Conservation (phyloP, 2,888 invertebrate species). For the Coleophora flavipennella region DNA sequence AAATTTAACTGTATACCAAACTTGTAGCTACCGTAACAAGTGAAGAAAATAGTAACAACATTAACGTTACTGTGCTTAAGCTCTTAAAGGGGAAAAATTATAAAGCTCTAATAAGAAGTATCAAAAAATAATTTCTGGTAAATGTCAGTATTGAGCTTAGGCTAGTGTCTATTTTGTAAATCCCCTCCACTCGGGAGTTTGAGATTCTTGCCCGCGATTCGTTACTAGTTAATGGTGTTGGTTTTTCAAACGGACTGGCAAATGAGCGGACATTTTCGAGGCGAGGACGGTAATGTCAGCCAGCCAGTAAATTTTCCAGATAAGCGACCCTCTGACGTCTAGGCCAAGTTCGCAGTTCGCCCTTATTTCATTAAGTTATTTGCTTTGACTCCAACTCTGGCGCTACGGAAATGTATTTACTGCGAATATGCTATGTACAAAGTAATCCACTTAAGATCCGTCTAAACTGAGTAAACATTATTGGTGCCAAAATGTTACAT, state of each 20-base stretch:
- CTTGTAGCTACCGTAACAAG: too few species aligned
- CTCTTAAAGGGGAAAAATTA: too few species aligned
- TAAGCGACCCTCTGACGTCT: conserved; percentile 54
- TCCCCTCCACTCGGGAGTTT: not conserved
- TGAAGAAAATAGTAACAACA: too few species aligned
- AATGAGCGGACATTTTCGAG: conserved; percentile 57
- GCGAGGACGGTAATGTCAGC: conserved; percentile 62
- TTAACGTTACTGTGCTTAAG: too few species aligned
- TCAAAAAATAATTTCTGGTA: too few species aligned
- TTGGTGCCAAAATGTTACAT: too few species aligned
- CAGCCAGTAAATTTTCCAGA: conserved; percentile 64
- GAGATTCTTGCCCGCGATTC: conserved; percentile 26
- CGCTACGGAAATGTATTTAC: conserved; percentile 21
- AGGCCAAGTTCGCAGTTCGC: conserved; percentile 44
- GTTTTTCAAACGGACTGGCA: conserved; percentile 58
- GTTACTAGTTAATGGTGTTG: conserved; percentile 35
- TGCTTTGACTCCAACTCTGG: conserved; percentile 45
- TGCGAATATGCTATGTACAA: conserved; percentile 3
- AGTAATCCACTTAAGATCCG: not conserved
- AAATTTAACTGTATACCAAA: too few species aligned
- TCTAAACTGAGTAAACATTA: not conserved
- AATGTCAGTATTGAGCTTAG: too few species aligned
- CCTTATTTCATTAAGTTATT: conserved; percentile 62
- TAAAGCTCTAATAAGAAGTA: too few species aligned
- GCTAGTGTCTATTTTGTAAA: too few species aligned